Evolutionary conservation across 2,797 vertebrate genomes (phyloP).

Genomic region (Carduelis carduelis): DNA sequence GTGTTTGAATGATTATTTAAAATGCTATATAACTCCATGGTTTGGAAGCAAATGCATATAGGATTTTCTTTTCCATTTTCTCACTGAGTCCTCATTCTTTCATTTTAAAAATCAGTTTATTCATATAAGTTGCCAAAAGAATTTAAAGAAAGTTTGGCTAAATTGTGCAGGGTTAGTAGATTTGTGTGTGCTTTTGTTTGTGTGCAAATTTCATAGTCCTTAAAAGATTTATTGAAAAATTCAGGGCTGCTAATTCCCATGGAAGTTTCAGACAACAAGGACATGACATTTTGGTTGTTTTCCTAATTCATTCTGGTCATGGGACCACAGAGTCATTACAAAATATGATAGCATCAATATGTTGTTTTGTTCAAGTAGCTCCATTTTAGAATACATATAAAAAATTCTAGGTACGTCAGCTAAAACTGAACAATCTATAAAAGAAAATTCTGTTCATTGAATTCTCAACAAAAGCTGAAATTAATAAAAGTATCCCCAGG

Average conservation of each 20-base stretch:
- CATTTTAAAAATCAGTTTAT: neutral
- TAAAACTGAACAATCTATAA: neutral
- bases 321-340: neutral
- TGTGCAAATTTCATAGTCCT: neutral
- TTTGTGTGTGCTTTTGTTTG: neutral
- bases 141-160: neutral
- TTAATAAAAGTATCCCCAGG: neutral
- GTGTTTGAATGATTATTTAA: neutral
- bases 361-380: neutral
- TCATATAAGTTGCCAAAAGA: neutral
- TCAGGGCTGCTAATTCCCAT: neutral
- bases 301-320: neutral
- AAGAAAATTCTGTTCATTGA: neutral
- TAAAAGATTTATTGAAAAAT: neutral
- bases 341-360: neutral
- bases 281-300: neutral
- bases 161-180: neutral
- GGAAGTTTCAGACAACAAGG: conserved; percentile 3
- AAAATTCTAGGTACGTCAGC: neutral
- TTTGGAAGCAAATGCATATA: neutral
- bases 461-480: neutral
- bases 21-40: neutral
- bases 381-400: neutral
- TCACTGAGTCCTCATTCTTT: neutral
- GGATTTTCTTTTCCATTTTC: neutral